Percentiles rank a stretch among this genome's conserved stretches.
Evolutionary conservation across 2,888 invertebrate species (phyloP).

Genomic region (Agapostemon virescens): DNA sequence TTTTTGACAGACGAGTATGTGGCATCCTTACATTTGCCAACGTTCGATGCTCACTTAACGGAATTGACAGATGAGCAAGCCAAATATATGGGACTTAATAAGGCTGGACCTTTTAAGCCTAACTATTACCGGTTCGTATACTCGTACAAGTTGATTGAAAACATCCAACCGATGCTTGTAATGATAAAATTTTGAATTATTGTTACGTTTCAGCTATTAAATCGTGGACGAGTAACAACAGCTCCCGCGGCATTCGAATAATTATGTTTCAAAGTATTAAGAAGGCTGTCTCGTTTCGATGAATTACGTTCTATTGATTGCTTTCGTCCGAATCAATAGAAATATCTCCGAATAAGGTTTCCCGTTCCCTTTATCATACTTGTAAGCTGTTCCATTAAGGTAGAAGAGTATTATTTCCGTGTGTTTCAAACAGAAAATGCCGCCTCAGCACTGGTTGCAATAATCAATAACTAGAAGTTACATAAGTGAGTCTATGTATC

Average conservation of each 20-base stretch:
- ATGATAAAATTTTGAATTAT: constrained; percentile 7
- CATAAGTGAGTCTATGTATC: constrained; percentile 42
- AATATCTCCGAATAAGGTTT: constrained; percentile 29
- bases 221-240: constrained; percentile 41
- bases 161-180: no score
- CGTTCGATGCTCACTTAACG: constrained; percentile 98
- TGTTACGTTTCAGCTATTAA: constrained; percentile 66
- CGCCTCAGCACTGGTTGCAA: constrained; percentile 37
- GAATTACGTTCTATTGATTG: constrained; percentile 32
- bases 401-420: constrained; percentile 23
- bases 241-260: constrained; percentile 47
- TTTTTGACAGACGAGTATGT: constrained; percentile 93
- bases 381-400: constrained; percentile 32
- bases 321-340: constrained; percentile 34
- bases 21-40: constrained; percentile 96
- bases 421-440: constrained; percentile 36
- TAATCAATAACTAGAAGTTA: constrained; percentile 48
- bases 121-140: constrained; percentile 94
- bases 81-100: constrained; percentile 97
- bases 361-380: constrained; percentile 40
- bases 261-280: constrained; percentile 54
- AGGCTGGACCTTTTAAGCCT: constrained; percentile 99
- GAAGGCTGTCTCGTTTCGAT: constrained; percentile 39
- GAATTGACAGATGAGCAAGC: constrained; percentile 98
- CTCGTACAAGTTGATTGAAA: neutral